Percentiles rank a stretch among this genome's conserved stretches.
phyloP scores from a whole-genome alignment of 2,888 invertebrate species.

The Pyrrhia umbra region DNA sequence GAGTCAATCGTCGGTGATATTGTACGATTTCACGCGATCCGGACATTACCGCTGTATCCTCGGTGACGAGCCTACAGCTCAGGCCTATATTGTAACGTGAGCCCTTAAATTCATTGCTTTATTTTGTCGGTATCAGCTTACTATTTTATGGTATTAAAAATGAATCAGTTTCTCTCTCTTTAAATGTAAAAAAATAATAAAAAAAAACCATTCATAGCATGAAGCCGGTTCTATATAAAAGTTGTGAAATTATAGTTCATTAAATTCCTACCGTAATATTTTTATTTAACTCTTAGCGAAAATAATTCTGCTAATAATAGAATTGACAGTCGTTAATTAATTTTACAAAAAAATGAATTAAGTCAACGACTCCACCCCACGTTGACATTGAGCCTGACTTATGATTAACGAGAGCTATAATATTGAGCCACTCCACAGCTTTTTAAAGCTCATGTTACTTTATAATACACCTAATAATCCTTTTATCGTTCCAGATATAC shows the following conservation, averaged over 20 bases:
- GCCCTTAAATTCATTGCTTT: slow-evolving; percentile 56
- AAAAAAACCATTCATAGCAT: not conserved
- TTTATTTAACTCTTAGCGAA: too few species aligned
- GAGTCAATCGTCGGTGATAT: slow-evolving; percentile 88
- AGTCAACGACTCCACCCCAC: slow-evolving; percentile 13
- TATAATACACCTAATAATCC: slow-evolving; percentile 33
- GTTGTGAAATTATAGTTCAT: too few species aligned
- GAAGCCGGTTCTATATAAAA: too few species aligned
- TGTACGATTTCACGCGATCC: slow-evolving; percentile 88
- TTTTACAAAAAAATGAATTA: slow-evolving; percentile 9
- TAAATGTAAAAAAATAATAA: not conserved
- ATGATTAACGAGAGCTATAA: slow-evolving; percentile 56
- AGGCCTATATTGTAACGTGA: slow-evolving; percentile 67
- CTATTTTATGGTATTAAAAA: slow-evolving; percentile 43
- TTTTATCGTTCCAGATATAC: slow-evolving; percentile 11
- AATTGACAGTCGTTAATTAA: not conserved
- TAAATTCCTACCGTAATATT: not conserved
- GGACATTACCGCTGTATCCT: slow-evolving; percentile 79
- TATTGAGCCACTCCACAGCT: slow-evolving; percentile 51
- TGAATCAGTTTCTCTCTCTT: slow-evolving; percentile 29
- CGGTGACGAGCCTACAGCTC: slow-evolving; percentile 64
- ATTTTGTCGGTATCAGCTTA: slow-evolving; percentile 46
- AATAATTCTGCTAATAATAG: too few species aligned
- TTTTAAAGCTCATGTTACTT: slow-evolving; percentile 50
- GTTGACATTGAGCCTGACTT: slow-evolving; percentile 37